Percentiles rank a stretch among this genome's conserved stretches.
Evolutionary conservation across 2,113 vertebrate species (phyloP).

Genomic region (Charadrius vociferus): DNA sequence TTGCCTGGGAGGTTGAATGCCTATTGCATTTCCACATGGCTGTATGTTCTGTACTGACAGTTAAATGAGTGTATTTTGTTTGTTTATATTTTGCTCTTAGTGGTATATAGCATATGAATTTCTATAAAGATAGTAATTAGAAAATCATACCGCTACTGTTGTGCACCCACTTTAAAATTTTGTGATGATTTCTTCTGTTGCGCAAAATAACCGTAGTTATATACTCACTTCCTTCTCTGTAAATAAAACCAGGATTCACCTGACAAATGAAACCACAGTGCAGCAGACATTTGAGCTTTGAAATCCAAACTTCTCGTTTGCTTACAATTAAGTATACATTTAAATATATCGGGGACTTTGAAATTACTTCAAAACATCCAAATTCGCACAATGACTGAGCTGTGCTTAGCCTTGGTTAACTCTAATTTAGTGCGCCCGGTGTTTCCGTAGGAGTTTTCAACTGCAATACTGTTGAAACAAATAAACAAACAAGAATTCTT

Average conservation of each 20-base stretch:
- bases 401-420: not conserved
- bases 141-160: not conserved
- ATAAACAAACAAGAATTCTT: constrained; percentile 36
- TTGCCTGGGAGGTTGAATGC: not conserved
- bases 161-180: not conserved
- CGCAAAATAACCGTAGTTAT: not conserved
- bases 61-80: not conserved
- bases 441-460: constrained; percentile 13
- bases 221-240: not conserved
- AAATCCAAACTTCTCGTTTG: not conserved
- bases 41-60: not conserved
- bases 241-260: not conserved
- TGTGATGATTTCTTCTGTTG: not conserved
- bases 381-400: not conserved
- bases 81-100: not conserved
- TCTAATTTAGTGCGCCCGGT: not conserved
- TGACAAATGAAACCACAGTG: not conserved
- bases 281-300: not conserved
- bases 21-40: not conserved
- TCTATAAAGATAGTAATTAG: not conserved
- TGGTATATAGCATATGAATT: not conserved
- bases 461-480: constrained; percentile 30
- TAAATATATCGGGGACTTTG: not conserved
- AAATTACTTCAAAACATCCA: not conserved
- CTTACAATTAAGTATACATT: not conserved